Conservation (phyloP, 2,797 vertebrate species). For the Aotus griseimembra region DNA sequence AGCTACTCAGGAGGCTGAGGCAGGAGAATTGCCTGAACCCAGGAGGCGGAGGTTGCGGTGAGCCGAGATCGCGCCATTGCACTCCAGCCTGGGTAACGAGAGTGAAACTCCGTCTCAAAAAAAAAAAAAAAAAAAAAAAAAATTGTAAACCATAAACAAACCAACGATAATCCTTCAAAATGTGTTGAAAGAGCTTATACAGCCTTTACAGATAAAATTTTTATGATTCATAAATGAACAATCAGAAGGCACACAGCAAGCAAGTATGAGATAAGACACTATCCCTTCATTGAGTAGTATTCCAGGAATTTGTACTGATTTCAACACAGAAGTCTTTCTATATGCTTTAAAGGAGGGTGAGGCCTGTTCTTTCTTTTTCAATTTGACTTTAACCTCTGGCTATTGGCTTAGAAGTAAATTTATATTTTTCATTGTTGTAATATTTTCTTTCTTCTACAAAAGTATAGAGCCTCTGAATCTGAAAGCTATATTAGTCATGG, state of each 20-base stretch:
- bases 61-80: too few relatives aligned
- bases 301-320: slow-evolving; percentile 55
- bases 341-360: background rate
- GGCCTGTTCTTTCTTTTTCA: background rate
- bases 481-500: background rate
- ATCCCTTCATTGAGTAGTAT: background rate
- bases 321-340: slow-evolving; percentile 5
- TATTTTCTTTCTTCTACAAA: slow-evolving; percentile 24
- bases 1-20: too few relatives aligned
- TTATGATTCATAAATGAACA: slow-evolving; percentile 20
- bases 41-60: too few relatives aligned
- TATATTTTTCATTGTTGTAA: background rate
- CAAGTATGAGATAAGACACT: slow-evolving; percentile 26
- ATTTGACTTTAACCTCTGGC: slow-evolving; percentile 34
- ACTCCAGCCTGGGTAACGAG: too few relatives aligned
- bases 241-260: background rate
- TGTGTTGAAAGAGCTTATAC: background rate
- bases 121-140: background rate
- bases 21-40: too few relatives aligned
- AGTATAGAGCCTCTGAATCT: background rate
- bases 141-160: background rate
- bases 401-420: slow-evolving; percentile 14
- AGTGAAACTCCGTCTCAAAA: too few relatives aligned
- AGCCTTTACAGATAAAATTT: background rate
- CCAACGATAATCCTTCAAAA: background rate